Evolutionary conservation across 2,888 invertebrate genomes (phyloP).

Genomic region (Microplitis deprimator): DNA sequence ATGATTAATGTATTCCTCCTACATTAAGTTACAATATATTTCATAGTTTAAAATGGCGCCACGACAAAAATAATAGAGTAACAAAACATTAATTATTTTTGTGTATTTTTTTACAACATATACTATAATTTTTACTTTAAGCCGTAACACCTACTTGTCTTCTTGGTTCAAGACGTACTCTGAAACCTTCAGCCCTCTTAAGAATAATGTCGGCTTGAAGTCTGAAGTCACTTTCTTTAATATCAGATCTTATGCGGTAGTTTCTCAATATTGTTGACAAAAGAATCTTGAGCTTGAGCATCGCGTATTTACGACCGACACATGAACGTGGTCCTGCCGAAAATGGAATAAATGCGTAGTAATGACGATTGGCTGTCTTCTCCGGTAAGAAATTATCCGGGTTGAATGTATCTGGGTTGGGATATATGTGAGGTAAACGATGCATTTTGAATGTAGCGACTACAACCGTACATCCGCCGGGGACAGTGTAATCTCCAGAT

Average conservation of each 20-base stretch:
- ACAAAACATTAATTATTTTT: neutral
- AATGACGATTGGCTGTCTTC: slow-evolving; percentile 81
- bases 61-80: neutral
- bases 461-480: slow-evolving; percentile 81
- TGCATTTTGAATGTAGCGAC: slow-evolving; percentile 80
- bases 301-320: slow-evolving; percentile 86
- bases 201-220: slow-evolving; percentile 83
- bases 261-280: slow-evolving; percentile 81
- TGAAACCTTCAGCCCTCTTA: slow-evolving; percentile 82
- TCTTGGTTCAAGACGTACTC: slow-evolving; percentile 67
- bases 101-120: slow-evolving; percentile 1
- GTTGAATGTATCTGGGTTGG: slow-evolving; percentile 81
- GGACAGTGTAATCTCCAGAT: slow-evolving; percentile 78
- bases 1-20: neutral
- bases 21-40: neutral
- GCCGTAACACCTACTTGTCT: slow-evolving; percentile 54
- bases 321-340: slow-evolving; percentile 87
- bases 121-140: slow-evolving; percentile 35
- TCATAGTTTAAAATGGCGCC: neutral
- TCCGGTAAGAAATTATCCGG: slow-evolving; percentile 87
- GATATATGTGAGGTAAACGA: slow-evolving; percentile 78
- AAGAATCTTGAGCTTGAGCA: slow-evolving; percentile 83
- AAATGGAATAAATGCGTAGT: slow-evolving; percentile 86
- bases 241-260: slow-evolving; percentile 77
- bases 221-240: slow-evolving; percentile 79